These are phyloP conservation scores for Choloepus hoffmanni DNA, from an alignment of 2,113 vertebrate genomes.

Conservation along the genomic window DNA sequence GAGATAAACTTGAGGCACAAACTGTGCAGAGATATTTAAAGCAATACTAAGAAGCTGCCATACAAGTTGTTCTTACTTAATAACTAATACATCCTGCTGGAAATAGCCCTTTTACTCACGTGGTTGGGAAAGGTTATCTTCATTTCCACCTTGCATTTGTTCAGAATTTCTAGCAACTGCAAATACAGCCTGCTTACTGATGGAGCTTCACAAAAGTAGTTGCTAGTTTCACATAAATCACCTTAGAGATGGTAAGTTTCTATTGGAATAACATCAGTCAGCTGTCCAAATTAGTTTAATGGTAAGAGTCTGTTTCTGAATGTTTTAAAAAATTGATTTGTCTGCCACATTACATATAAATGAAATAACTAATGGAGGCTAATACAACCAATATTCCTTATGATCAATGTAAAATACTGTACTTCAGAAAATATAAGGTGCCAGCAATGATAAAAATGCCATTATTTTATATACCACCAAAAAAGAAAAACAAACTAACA, in stretches of 20 bases:
- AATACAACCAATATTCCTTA: conserved; percentile 44
- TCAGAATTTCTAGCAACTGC: neutral
- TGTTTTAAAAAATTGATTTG: conserved; percentile 39
- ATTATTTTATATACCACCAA: neutral
- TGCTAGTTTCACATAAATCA: conserved; percentile 40
- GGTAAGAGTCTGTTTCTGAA: conserved; percentile 28
- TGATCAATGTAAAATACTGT: conserved; percentile 17
- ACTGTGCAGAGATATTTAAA: neutral
- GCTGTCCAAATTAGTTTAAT: conserved; percentile 30
- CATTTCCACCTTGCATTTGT: neutral
- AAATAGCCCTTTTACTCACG: neutral
- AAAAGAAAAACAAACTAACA: neutral
- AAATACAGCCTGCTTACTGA: neutral
- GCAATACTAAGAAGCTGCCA: conserved; percentile 30
- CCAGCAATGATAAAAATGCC: neutral
- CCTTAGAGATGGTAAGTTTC: conserved; percentile 34
- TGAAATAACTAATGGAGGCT: conserved; percentile 23
- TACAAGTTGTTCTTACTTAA: conserved; percentile 22
- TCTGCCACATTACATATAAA: conserved; percentile 24
- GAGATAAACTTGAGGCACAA: neutral
- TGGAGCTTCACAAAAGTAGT: conserved; percentile 30
- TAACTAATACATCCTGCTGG: neutral
- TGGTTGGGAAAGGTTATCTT: neutral
- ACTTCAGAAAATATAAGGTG: conserved; percentile 44
- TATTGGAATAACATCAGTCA: conserved; percentile 22